Percentiles rank a stretch among this genome's conserved stretches.
phyloP scores from a whole-genome alignment of 2,113 vertebrate genomes.

The Pangasianodon gigas region DNA sequence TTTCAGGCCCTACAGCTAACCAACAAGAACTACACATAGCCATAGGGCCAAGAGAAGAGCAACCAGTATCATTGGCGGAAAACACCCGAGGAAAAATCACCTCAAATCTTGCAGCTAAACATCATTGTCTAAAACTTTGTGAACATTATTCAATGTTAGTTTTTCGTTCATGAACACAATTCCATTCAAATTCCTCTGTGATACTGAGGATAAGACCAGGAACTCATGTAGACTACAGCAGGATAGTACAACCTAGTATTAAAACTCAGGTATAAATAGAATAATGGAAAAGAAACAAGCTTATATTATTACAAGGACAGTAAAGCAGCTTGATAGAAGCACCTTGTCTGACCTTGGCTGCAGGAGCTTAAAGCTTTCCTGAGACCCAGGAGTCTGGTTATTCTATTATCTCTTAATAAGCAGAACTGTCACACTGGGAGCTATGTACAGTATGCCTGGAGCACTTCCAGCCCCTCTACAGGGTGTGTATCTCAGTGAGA shows the following conservation, averaged over 20 bases:
- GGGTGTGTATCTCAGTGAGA: constrained; percentile 24
- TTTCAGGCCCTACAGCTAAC: constrained; percentile 13
- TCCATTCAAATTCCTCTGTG: background rate
- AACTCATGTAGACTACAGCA: background rate
- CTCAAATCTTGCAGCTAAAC: background rate
- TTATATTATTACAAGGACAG: background rate
- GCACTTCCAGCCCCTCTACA: constrained; percentile 22
- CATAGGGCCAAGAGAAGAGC: constrained; percentile 11
- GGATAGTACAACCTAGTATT: background rate
- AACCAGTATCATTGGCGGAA: constrained; percentile 21
- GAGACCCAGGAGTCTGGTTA: constrained; percentile 43
- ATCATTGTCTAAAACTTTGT: background rate
- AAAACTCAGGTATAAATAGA: background rate
- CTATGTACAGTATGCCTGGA: constrained; percentile 32
- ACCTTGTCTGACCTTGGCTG: constrained; percentile 4
- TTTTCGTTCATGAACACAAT: background rate
- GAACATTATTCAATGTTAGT: background rate
- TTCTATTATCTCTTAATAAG: constrained; percentile 50
- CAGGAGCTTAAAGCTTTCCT: constrained; percentile 32
- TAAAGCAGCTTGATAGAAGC: background rate
- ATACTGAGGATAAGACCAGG: background rate
- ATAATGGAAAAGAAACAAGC: background rate
- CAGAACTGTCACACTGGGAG: constrained; percentile 45
- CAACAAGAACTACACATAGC: constrained; percentile 21
- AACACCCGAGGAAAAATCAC: background rate